A percentile compares a stretch with the other conserved stretches of the same genome.
Conservation (phyloP, 2,113 vertebrate genomes). For the Siphamia tubifer region DNA sequence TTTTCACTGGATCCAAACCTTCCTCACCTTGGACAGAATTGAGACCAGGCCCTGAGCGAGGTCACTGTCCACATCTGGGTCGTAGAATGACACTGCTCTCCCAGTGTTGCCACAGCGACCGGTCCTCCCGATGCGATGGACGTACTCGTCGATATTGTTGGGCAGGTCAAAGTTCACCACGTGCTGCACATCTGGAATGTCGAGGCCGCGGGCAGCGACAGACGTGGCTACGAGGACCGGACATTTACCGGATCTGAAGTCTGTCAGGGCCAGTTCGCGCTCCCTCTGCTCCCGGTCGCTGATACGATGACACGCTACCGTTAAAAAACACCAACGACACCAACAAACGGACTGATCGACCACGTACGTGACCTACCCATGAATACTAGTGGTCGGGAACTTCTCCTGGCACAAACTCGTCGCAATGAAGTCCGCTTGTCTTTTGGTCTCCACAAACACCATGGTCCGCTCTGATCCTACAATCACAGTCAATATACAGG, state of each 20-base stretch:
- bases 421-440: conserved; percentile 92
- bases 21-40: conserved; percentile 86
- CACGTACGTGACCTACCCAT: conserved; percentile 80
- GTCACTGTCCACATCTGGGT: conserved; percentile 75
- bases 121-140: conserved; percentile 94
- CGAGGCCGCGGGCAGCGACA: conserved; percentile 91
- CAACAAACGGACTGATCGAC: rapidly evolving
- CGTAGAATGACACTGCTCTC: conserved; percentile 89
- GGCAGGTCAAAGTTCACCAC: conserved; percentile 96
- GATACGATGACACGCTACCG: not conserved
- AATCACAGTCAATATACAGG: not conserved
- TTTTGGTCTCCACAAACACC: conserved; percentile 95
- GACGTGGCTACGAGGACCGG: conserved; percentile 93
- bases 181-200: conserved; percentile 93
- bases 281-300: conserved; percentile 93
- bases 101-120: conserved; percentile 94
- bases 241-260: conserved; percentile 89
- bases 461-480: conserved; percentile 87
- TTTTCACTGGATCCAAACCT: too few species aligned
- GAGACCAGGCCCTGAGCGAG: conserved; percentile 84
- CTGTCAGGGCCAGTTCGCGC: conserved; percentile 85
- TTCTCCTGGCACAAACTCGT: conserved; percentile 91
- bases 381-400: conserved; percentile 91
- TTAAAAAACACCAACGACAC: too few species aligned
- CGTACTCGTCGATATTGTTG: conserved; percentile 89